Evolutionary conservation across 1,140 invertebrate species (phyloP).

Genomic region (Calephelis virginiensis): DNA sequence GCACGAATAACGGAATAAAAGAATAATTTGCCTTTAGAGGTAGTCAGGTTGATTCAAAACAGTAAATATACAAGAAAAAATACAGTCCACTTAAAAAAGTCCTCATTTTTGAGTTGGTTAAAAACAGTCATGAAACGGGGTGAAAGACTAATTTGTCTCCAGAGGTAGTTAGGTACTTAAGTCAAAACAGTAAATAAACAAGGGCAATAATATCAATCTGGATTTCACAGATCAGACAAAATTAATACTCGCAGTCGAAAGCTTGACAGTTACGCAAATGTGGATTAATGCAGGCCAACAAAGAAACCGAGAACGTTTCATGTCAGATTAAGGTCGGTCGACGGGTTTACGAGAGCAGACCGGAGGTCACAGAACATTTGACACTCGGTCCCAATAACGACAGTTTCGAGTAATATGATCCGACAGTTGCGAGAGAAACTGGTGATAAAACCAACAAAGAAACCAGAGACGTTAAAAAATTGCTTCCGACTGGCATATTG

Average conservation of each 20-base stretch:
- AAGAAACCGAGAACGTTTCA: slow-evolving; percentile 24
- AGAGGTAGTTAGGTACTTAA: too few species aligned
- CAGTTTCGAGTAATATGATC: slow-evolving; percentile 12
- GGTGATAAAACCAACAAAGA: slow-evolving; percentile 1
- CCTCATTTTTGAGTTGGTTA: too few species aligned
- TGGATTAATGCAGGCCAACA: slow-evolving; percentile 13
- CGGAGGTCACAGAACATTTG: slow-evolving; percentile 26
- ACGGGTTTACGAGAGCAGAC: slow-evolving; percentile 18
- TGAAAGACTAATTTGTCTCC: too few species aligned
- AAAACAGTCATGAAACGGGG: too few species aligned
- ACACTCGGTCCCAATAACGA: slow-evolving; percentile 19
- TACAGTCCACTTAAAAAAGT: too few species aligned
- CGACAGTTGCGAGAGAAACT: background rate
- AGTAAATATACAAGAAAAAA: too few species aligned
- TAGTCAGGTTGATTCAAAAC: too few species aligned
- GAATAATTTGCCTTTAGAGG: too few species aligned
- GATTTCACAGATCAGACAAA: slow-evolving; percentile 4
- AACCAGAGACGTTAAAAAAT: background rate
- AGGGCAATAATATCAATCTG: background rate
- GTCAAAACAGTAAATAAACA: too few species aligned
- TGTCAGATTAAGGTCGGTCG: slow-evolving; percentile 27
- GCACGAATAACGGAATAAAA: too few species aligned
- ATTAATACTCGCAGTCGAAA: slow-evolving; percentile 10
- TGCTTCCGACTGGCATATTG: background rate
- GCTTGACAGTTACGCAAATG: slow-evolving; percentile 13